A percentile compares a stretch with the other conserved stretches of the same genome.
These are phyloP conservation scores for Lordiphosa stackelbergi DNA, from an alignment of 1,140 invertebrate species.

Conservation along the genomic window DNA sequence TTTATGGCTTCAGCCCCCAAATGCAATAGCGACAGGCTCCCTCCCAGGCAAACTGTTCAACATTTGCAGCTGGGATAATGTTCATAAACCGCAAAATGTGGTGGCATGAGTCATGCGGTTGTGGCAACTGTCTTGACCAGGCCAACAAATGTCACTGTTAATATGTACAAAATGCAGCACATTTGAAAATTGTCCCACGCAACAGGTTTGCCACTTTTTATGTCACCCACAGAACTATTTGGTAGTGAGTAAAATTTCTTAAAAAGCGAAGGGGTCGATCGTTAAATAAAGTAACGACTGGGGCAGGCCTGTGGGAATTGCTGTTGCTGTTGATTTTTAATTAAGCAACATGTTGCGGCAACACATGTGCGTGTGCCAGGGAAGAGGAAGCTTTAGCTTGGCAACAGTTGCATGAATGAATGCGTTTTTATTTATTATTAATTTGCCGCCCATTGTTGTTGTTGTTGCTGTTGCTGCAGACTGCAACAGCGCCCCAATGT, in stretches of 20 bases:
- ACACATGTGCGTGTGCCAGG: slow-evolving; percentile 52
- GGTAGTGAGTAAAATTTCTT: slow-evolving; percentile 4
- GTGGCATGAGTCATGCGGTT: slow-evolving; percentile 34
- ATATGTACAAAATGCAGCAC: slow-evolving; percentile 43
- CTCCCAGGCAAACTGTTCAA: background rate
- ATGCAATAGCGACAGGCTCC: no score
- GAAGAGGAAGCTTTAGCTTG: background rate
- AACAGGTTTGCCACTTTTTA: slow-evolving; percentile 53
- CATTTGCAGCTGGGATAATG: slow-evolving; percentile 1
- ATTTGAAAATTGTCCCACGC: slow-evolving; percentile 59
- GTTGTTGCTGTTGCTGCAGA: slow-evolving; percentile 16
- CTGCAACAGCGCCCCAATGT: slow-evolving; percentile 32
- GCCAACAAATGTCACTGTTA: slow-evolving; percentile 41
- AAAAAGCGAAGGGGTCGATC: slow-evolving; percentile 12
- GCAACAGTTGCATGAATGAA: slow-evolving; percentile 62
- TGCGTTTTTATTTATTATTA: slow-evolving; percentile 71
- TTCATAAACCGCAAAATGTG: slow-evolving; percentile 1
- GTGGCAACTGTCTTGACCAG: slow-evolving; percentile 8
- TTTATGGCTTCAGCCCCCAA: no score
- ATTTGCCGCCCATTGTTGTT: slow-evolving; percentile 56
- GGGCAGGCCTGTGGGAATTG: slow-evolving; percentile 19
- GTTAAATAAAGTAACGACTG: slow-evolving; percentile 46
- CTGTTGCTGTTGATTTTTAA: slow-evolving; percentile 32
- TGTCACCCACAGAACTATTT: slow-evolving; percentile 39
- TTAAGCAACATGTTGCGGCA: slow-evolving; percentile 61